Conservation (phyloP, 2,888 invertebrate species). For the Chymomyza procnemis region DNA sequence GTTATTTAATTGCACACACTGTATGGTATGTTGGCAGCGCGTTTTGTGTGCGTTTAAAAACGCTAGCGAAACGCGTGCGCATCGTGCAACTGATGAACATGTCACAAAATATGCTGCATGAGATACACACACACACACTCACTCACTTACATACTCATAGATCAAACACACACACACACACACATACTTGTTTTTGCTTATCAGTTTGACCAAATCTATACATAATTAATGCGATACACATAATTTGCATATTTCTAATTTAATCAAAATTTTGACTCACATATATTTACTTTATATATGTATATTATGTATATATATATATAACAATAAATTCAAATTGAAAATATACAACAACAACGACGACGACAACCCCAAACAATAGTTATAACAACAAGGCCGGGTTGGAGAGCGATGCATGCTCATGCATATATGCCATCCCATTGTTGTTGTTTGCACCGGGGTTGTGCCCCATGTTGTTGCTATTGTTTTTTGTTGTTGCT, state of each 20-base stretch:
- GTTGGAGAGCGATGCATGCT: not conserved
- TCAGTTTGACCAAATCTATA: slow-evolving; percentile 43
- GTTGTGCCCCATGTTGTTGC: slow-evolving; percentile 3
- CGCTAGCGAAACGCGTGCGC: slow-evolving; percentile 14
- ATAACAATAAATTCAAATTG: slow-evolving; percentile 27
- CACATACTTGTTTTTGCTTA: slow-evolving; percentile 12
- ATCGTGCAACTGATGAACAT: slow-evolving; percentile 8
- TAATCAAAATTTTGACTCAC: slow-evolving; percentile 69
- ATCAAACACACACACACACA: too few species aligned
- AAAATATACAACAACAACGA: slow-evolving; percentile 25
- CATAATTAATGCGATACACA: slow-evolving; percentile 64
- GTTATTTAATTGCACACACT: slow-evolving; percentile 71
- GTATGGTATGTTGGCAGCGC: not conserved
- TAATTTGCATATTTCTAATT: slow-evolving; percentile 75
- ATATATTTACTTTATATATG: slow-evolving; percentile 20
- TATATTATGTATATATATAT: slow-evolving; percentile 28
- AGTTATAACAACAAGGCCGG: slow-evolving; percentile 26
- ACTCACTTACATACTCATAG: too few species aligned
- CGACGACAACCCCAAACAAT: slow-evolving; percentile 35
- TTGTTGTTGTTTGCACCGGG: not conserved
- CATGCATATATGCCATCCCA: not conserved
- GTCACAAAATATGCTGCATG: slow-evolving; percentile 7
- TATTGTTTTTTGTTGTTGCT: not conserved
- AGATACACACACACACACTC: not conserved
- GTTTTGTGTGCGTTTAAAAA: slow-evolving; percentile 36